phyloP scores from a whole-genome alignment of 1,140 invertebrate species.

The Nephotettix cincticeps region DNA sequence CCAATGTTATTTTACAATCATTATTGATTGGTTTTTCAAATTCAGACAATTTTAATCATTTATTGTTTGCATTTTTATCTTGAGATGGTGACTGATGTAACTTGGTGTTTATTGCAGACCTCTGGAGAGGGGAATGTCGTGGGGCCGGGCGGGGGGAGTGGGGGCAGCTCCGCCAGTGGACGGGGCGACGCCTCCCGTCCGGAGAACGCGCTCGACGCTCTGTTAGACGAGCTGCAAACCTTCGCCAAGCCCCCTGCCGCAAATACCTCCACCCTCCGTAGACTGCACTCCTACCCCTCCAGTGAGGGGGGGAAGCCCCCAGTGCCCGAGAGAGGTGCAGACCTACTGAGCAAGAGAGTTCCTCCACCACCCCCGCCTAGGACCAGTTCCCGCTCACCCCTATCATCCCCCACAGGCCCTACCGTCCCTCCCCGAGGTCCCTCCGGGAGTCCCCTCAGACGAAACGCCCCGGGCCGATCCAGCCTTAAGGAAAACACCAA shows the following conservation, averaged over 20 bases:
- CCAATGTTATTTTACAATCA: too few species aligned
- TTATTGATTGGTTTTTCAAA: too few species aligned
- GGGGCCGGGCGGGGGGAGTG: conserved; percentile 54
- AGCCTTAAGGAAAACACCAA: conserved; percentile 45
- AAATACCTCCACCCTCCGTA: conserved; percentile 57
- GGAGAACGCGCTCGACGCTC: conserved; percentile 93
- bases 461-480: conserved; percentile 44
- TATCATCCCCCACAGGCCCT: conserved; percentile 74
- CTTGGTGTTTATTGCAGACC: conserved; percentile 50
- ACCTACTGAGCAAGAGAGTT: conserved; percentile 68
- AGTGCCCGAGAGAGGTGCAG: conserved; percentile 70
- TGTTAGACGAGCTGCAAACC: conserved; percentile 89
- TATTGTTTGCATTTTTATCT: background rate
- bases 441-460: conserved; percentile 44
- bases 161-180: conserved; percentile 44
- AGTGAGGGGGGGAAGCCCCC: conserved; percentile 62
- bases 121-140: conserved; percentile 59
- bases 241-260: conserved; percentile 58
- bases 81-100: background rate
- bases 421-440: conserved; percentile 55
- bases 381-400: conserved; percentile 76
- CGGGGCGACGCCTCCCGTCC: conserved; percentile 63
- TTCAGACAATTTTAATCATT: background rate
- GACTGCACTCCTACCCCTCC: conserved; percentile 69
- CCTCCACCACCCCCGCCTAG: conserved; percentile 85